phyloP scores from a whole-genome alignment of 2,888 invertebrate species.

The Drosophila recens region DNA sequence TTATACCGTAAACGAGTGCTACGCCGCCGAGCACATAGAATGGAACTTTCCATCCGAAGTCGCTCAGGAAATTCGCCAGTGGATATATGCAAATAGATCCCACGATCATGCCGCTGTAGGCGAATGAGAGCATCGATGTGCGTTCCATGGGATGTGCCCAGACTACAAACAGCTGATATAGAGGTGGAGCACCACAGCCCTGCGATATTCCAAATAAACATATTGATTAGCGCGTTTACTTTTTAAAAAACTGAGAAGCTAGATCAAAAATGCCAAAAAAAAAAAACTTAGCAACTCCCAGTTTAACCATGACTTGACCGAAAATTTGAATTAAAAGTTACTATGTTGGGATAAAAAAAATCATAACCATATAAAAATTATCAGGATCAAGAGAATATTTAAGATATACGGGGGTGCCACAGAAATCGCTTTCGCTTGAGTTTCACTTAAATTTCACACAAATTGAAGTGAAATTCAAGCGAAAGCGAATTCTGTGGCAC shows the following conservation, averaged over 20 bases:
- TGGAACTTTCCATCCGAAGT: conserved; percentile 87
- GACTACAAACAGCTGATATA: conserved; percentile 83
- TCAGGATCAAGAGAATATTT: no score
- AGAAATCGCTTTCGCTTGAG: no score
- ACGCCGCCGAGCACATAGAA: conserved; percentile 86
- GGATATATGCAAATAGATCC: conserved; percentile 86
- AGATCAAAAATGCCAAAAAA: neutral
- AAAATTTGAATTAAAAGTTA: no score
- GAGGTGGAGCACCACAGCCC: conserved; percentile 83
- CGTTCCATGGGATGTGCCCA: conserved; percentile 85
- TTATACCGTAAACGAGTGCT: conserved; percentile 75
- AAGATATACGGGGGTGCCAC: no score
- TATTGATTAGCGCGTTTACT: neutral
- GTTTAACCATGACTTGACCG: no score
- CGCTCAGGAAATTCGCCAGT: conserved; percentile 87
- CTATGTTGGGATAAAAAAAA: no score
- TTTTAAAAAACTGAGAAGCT: neutral
- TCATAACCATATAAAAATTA: no score
- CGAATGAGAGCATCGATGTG: conserved; percentile 84
- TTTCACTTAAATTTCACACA: no score
- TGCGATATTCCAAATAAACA: conserved; percentile 45
- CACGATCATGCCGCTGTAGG: conserved; percentile 85
- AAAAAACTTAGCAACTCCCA: no score
- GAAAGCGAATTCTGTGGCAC: no score
- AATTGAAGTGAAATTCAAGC: no score